phyloP scores from a whole-genome alignment of 92 coral and sea anemone species.

The Porites cylindrica region DNA sequence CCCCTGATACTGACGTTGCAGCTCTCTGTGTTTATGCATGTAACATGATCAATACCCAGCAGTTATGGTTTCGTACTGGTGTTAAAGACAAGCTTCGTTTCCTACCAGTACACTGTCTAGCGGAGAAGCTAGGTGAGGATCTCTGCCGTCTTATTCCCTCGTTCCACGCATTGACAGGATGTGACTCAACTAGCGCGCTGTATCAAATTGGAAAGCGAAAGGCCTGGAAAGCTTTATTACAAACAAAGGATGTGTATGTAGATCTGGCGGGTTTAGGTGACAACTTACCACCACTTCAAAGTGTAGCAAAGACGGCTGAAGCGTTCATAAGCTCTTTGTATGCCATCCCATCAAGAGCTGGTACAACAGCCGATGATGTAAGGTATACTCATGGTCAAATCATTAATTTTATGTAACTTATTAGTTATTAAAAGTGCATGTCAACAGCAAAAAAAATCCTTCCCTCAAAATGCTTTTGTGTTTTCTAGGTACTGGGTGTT shows the following conservation, averaged over 20 bases:
- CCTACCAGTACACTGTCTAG: constrained; percentile 28
- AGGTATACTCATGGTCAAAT: constrained; percentile 25
- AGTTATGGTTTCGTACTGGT: constrained; percentile 47
- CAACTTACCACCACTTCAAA: constrained; percentile 20
- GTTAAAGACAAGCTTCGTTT: constrained; percentile 48
- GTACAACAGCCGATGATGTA: constrained; percentile 49
- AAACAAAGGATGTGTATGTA: constrained; percentile 6
- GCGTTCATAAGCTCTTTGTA: constrained; percentile 34
- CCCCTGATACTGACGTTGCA: constrained; percentile 51
- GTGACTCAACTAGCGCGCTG: no score
- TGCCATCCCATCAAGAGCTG: constrained; percentile 45
- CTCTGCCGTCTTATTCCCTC: no score
- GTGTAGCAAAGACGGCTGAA: constrained; percentile 31
- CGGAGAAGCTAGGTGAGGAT: constrained; percentile 31
- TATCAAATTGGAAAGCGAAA: no score
- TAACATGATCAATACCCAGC: not conserved
- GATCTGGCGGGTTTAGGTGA: constrained; percentile 36
- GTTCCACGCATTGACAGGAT: no score
- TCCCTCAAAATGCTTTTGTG: not conserved
- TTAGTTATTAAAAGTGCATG: no score
- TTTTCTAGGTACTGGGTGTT: no score
- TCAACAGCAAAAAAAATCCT: not conserved
- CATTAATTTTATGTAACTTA: not conserved
- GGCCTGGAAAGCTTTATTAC: constrained; percentile 39
- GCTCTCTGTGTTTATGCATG: no score